phyloP scores from a whole-genome alignment of 2,113 vertebrate genomes.

The Hippopotamus amphibius region DNA sequence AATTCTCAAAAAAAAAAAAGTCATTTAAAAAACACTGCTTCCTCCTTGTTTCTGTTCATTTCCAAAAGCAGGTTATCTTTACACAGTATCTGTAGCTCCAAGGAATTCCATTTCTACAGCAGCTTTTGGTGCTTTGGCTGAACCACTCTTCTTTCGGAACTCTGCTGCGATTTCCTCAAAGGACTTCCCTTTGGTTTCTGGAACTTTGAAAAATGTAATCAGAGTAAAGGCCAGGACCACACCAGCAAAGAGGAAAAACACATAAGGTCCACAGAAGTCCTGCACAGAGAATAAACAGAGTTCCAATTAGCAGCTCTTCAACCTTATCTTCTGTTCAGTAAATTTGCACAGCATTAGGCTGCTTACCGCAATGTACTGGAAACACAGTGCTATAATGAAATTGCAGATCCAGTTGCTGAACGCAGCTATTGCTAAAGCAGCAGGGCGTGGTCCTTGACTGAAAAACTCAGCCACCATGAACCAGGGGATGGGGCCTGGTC shows the following conservation, averaged over 20 bases:
- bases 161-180: conserved; percentile 94
- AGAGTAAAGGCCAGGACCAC: conserved; percentile 91
- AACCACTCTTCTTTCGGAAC: conserved; percentile 88
- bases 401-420: conserved; percentile 98
- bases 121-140: conserved; percentile 10
- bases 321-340: not conserved
- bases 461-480: conserved; percentile 98
- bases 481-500: conserved; percentile 98
- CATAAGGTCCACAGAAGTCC: conserved; percentile 89
- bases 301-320: not conserved
- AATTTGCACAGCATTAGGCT: not conserved
- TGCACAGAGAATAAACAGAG: conserved; percentile 76
- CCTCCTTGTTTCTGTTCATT: not conserved
- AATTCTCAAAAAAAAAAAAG: rapidly evolving
- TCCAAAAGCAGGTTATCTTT: conserved; percentile 24
- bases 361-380: conserved; percentile 94
- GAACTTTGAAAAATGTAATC: conserved; percentile 93
- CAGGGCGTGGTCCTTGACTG: conserved; percentile 96
- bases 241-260: conserved; percentile 93
- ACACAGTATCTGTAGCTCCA: conserved; percentile 86
- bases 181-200: conserved; percentile 96
- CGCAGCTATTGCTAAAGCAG: conserved; percentile 93
- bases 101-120: conserved; percentile 92
- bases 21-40: not conserved
- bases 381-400: conserved; percentile 96